These are phyloP conservation scores for Drosophila insularis DNA, from an alignment of 1,140 invertebrate species.

Conservation along the genomic window DNA sequence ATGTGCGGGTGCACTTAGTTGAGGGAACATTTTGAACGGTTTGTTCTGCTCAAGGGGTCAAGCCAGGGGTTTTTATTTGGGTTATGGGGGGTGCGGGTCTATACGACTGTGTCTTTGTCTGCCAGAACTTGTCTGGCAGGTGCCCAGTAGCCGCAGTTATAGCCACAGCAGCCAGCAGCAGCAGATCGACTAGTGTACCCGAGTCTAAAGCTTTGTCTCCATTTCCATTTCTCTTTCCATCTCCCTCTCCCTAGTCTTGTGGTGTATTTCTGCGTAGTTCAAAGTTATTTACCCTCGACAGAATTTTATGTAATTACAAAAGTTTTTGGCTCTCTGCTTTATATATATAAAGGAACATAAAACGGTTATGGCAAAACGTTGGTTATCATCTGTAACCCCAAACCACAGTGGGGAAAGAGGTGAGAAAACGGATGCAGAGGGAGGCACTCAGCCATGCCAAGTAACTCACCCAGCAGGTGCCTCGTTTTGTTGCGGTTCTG, in stretches of 20 bases:
- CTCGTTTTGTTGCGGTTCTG: slow-evolving; percentile 34
- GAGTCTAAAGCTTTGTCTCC: background rate
- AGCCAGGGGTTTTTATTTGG: slow-evolving; percentile 1
- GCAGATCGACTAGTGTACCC: background rate
- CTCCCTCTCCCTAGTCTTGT: slow-evolving; percentile 14
- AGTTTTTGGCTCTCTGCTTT: slow-evolving; percentile 63
- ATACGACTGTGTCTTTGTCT: background rate
- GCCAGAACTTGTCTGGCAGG: slow-evolving; percentile 46
- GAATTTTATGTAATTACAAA: slow-evolving; percentile 79
- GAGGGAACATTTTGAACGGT: slow-evolving; percentile 35
- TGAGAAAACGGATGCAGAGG: background rate
- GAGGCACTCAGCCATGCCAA: slow-evolving; percentile 54
- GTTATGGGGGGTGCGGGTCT: background rate
- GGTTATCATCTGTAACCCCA: slow-evolving; percentile 68
- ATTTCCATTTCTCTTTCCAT: background rate
- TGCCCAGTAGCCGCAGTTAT: slow-evolving; percentile 53
- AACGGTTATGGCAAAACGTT: slow-evolving; percentile 71
- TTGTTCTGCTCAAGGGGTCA: slow-evolving; percentile 46
- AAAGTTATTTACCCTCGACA: slow-evolving; percentile 77
- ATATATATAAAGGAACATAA: slow-evolving; percentile 42
- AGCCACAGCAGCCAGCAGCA: slow-evolving; percentile 15
- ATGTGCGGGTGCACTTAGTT: slow-evolving; percentile 76
- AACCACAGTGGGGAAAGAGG: slow-evolving; percentile 21
- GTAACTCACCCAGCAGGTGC: slow-evolving; percentile 79
- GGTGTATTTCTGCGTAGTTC: slow-evolving; percentile 47